Base-by-base conservation (phyloP, 2,113 vertebrate species). In the Anoplopoma fimbria region DNA sequence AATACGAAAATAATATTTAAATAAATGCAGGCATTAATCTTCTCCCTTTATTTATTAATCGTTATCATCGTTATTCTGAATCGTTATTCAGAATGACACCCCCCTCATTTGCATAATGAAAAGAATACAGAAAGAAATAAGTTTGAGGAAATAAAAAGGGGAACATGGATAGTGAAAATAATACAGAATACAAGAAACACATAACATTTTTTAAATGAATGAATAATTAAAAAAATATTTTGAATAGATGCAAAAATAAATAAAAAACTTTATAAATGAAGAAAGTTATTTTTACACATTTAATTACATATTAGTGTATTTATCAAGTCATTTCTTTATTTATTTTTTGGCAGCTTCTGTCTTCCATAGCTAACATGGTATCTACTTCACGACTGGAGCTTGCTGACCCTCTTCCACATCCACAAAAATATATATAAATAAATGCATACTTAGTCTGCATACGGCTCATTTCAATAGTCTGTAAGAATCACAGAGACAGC, bases 401-500 rank as follows among this genome's bases (percentile, higher is more conserved):
- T 25, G 34, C 12, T 40, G 21, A 47, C 15, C 53, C 29, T 34
- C 17, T 36, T 5, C 3, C 51, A 19, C 38, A 25, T 68, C 5
- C 3, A 60, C 1, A 25, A 47, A 62, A 23, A 19, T 45, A n/a
- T 23, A 62, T 4, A 19, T 45, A n/a, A 15, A 62, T 4, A 7
- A 25, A 75, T 19, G 25, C 21, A 17, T 45, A 15, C 42, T 64
- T 75, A 62, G 4, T 38, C 17, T 47, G 15, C 12, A 15, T 25
- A 14, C 25, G 82, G 75, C 72, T 75, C 85, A 33, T 3, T 57
- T 21, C 21, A 62, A 36, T 9, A 12, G 69, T 81, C 69, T 77
- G 21, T 55, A 4, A 42, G 83, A 76, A 83, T 79, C 42, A 7
- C 72, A 68, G 83, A 85, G 62, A 75, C 81, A 86, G 79, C 62